A percentile compares a stretch with the other conserved stretches of the same genome.
phyloP scores from a whole-genome alignment of 1,140 invertebrate species.

The Drosophila serrata region DNA sequence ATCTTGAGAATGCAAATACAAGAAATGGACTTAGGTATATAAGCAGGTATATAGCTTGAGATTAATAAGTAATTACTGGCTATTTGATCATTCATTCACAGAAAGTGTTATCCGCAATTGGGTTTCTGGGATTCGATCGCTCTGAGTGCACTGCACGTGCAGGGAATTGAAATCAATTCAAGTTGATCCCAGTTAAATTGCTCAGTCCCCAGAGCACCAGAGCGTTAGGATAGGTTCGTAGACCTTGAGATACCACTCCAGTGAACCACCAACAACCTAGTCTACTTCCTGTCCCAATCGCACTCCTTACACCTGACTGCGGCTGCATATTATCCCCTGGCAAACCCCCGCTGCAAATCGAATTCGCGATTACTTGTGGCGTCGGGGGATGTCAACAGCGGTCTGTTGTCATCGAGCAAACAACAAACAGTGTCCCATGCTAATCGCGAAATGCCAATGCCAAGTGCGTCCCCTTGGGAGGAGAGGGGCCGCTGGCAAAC shows the following conservation, averaged over 20 bases:
- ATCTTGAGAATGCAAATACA: not conserved
- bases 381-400: constrained; percentile 19
- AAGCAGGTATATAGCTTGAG: too few relatives aligned
- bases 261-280: not conserved
- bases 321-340: not conserved
- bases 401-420: constrained; percentile 44
- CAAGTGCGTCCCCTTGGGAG: constrained; percentile 14
- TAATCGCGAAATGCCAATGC: constrained; percentile 48
- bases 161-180: constrained; percentile 70
- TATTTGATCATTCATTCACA: not conserved
- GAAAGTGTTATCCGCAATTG: constrained; percentile 12
- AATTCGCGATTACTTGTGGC: constrained; percentile 41
- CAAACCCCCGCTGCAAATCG: constrained; percentile 2
- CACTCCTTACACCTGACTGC: constrained; percentile 22
- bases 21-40: too few relatives aligned
- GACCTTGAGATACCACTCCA: constrained; percentile 15
- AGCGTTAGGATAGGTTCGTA: constrained; percentile 11
- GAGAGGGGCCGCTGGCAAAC: constrained; percentile 7
- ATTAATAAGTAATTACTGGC: constrained; percentile 25
- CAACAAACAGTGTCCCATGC: constrained; percentile 29
- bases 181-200: constrained; percentile 46
- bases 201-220: not conserved
- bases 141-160: constrained; percentile 72
- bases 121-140: constrained; percentile 20
- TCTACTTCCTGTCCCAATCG: constrained; percentile 28